phyloP scores from a whole-genome alignment of 2,113 vertebrate species.

The Zosterops lateralis region DNA sequence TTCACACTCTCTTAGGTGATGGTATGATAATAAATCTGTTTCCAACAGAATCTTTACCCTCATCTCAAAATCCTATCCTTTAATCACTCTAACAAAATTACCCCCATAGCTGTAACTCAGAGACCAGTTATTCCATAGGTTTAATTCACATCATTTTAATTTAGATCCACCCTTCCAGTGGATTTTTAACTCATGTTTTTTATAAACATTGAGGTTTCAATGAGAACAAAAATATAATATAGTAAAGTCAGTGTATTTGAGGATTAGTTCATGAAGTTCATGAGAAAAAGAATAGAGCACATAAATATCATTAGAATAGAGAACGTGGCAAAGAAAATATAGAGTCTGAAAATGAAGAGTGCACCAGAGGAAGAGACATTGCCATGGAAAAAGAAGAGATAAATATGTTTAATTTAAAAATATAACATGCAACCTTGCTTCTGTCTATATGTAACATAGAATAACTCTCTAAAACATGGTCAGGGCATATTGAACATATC shows the following conservation, averaged over 20 bases:
- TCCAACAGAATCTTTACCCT: not conserved
- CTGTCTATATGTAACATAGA: not conserved
- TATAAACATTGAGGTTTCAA: not conserved
- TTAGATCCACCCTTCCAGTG: not conserved
- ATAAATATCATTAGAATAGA: not conserved
- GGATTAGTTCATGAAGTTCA: not conserved
- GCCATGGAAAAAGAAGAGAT: not conserved
- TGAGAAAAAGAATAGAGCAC: not conserved
- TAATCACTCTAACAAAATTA: not conserved
- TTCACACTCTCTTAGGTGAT: not conserved
- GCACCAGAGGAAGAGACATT: fast-evolving
- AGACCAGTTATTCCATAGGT: not conserved
- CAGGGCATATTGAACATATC: fast-evolving
- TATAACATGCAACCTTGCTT: fast-evolving
- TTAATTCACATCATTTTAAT: not conserved
- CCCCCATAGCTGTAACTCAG: fast-evolving
- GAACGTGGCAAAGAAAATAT: fast-evolving
- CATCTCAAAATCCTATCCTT: not conserved
- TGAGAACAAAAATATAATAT: not conserved
- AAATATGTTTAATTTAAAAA: not conserved
- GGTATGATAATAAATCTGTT: not conserved
- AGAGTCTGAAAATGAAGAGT: not conserved
- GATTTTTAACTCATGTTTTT: not conserved
- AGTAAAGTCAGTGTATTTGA: not conserved
- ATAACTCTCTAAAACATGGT: not conserved